phyloP scores from a whole-genome alignment of 2,888 invertebrate genomes.

The Euzetes globulus region DNA sequence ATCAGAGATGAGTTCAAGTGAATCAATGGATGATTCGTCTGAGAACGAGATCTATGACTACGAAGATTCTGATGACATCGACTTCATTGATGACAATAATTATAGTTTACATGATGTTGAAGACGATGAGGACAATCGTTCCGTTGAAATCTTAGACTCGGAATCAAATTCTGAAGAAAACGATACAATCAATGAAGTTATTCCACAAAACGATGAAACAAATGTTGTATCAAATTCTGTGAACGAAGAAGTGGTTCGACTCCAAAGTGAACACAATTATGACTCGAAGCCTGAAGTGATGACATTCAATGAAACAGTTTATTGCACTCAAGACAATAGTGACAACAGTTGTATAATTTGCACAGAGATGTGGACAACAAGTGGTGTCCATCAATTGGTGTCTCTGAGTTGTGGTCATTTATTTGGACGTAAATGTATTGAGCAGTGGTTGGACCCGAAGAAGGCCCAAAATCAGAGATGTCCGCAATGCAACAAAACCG shows the following conservation, averaged over 20 bases:
- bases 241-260: not conserved
- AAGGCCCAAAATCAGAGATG: slow-evolving; percentile 58
- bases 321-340: slow-evolving; percentile 4
- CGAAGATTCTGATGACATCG: not conserved
- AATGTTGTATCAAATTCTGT: not conserved
- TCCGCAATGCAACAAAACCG: slow-evolving; percentile 77
- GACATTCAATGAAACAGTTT: not conserved
- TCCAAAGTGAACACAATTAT: not conserved
- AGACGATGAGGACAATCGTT: not conserved
- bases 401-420: slow-evolving; percentile 85
- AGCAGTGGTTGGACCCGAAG: slow-evolving; percentile 59
- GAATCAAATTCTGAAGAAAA: not conserved
- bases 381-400: slow-evolving; percentile 76
- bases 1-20: not conserved
- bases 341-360: slow-evolving; percentile 67
- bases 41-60: slow-evolving; percentile 12
- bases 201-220: not conserved
- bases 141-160: not conserved
- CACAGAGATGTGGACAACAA: slow-evolving; percentile 75
- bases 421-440: slow-evolving; percentile 73
- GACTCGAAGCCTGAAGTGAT: not conserved
- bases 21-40: not conserved
- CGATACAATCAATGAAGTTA: not conserved
- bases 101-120: not conserved
- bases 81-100: slow-evolving; percentile 11